phyloP scores from a whole-genome alignment of 2,113 vertebrate species.

The Pseudorectes ferrugineus region DNA sequence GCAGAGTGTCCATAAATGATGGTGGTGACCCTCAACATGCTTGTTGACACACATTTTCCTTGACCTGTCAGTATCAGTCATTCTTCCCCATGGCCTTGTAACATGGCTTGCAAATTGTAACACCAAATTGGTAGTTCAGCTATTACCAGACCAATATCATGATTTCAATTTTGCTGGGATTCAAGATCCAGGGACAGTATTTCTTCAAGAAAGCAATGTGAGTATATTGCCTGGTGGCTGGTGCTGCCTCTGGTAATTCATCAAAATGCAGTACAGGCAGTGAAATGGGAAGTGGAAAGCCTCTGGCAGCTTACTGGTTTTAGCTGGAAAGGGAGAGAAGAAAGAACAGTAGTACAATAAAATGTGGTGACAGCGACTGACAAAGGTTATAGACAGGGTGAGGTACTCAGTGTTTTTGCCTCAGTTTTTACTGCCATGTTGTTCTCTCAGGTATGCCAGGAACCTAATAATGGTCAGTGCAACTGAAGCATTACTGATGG shows the following conservation, averaged over 20 bases:
- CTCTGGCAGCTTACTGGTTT: neutral
- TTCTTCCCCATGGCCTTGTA: neutral
- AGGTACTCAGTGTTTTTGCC: neutral
- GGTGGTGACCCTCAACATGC: neutral
- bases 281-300: neutral
- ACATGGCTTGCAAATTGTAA: neutral
- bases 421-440: neutral
- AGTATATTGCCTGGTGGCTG: neutral
- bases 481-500: neutral
- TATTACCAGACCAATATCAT: neutral
- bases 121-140: constrained; percentile 18
- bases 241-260: neutral
- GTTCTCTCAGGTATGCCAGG: neutral
- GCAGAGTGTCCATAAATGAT: neutral
- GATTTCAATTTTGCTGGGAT: neutral
- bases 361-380: neutral
- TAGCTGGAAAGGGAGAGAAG: neutral
- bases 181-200: neutral
- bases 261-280: neutral
- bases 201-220: neutral
- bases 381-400: neutral
- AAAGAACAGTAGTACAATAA: neutral
- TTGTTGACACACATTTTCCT: neutral
- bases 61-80: neutral
- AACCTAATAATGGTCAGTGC: neutral